Evolutionary conservation across 2,113 vertebrate species (phyloP).

Genomic region (Isichthys henryi): DNA sequence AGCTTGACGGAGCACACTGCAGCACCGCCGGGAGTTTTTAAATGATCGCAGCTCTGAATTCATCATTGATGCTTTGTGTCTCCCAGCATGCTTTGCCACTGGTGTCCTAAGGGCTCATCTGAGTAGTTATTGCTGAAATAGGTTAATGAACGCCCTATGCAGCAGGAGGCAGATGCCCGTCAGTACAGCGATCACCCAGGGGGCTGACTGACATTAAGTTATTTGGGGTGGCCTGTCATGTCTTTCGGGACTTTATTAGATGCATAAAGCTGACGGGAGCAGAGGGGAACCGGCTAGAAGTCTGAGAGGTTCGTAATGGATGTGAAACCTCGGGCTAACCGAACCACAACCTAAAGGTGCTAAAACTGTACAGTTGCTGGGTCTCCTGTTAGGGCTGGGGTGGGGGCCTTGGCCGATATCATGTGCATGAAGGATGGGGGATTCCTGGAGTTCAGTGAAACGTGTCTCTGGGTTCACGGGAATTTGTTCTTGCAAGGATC

Average conservation of each 20-base stretch:
- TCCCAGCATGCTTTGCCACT: neutral
- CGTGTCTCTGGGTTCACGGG: neutral
- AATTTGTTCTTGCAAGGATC: neutral
- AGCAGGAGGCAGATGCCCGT: neutral
- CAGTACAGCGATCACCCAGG: neutral
- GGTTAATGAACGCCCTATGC: neutral
- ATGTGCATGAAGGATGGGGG: neutral
- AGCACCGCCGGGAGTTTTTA: neutral
- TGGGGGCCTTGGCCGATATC: neutral
- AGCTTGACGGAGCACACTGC: neutral
- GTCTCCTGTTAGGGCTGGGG: neutral
- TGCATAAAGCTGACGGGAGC: neutral
- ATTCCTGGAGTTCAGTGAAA: neutral
- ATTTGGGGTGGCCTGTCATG: neutral
- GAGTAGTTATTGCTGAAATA: neutral
- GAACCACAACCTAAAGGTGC: neutral
- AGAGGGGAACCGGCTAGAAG: neutral
- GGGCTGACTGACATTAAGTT: neutral
- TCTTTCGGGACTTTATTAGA: neutral
- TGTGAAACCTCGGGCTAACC: neutral
- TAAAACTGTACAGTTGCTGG: neutral
- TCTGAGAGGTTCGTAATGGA: neutral
- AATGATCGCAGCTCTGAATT: neutral
- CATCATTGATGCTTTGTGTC: neutral
- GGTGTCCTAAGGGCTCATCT: neutral